phyloP scores from a whole-genome alignment of 64 coral and sea anemone species.

The Acropora tenuis region DNA sequence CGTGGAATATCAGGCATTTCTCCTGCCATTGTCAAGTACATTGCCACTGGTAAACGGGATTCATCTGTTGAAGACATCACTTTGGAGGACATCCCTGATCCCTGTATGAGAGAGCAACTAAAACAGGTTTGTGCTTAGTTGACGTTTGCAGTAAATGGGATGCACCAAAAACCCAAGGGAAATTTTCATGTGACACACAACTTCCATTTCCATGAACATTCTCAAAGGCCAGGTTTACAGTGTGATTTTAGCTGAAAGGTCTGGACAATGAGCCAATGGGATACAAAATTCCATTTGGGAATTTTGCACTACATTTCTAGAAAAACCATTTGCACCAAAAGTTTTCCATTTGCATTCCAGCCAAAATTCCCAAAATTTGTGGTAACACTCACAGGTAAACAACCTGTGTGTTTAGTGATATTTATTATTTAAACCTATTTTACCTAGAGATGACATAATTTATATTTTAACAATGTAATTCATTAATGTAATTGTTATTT shows the following conservation, averaged over 20 bases:
- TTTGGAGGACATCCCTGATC: slow-evolving; percentile 22
- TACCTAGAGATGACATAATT: neutral
- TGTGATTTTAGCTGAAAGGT: neutral
- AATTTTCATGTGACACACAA: neutral
- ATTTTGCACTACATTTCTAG: neutral
- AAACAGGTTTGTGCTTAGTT: no score
- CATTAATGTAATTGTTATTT: slow-evolving; percentile 1
- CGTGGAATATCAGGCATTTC: slow-evolving; percentile 15
- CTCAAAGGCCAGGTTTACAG: slow-evolving; percentile 7
- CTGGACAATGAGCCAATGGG: neutral
- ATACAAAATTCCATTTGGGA: no score
- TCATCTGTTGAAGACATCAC: slow-evolving; percentile 6
- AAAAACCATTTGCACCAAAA: neutral
- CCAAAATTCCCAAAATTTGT: neutral
- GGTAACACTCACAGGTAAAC: slow-evolving; percentile 4
- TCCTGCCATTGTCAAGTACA: neutral
- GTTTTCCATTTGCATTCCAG: slow-evolving; percentile 9
- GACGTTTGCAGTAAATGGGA: slow-evolving; percentile 6
- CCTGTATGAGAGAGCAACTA: neutral
- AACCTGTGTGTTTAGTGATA: slow-evolving; percentile 9
- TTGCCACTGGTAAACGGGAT: slow-evolving; percentile 17
- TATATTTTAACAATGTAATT: neutral
- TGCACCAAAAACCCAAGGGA: slow-evolving; percentile 2
- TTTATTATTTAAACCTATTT: neutral
- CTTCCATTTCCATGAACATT: slow-evolving; percentile 12